Evolutionary conservation across 2,888 invertebrate species (phyloP), one percentile per base, ranked within the genome.

Genomic region (Oligia fasciuncula): DNA sequence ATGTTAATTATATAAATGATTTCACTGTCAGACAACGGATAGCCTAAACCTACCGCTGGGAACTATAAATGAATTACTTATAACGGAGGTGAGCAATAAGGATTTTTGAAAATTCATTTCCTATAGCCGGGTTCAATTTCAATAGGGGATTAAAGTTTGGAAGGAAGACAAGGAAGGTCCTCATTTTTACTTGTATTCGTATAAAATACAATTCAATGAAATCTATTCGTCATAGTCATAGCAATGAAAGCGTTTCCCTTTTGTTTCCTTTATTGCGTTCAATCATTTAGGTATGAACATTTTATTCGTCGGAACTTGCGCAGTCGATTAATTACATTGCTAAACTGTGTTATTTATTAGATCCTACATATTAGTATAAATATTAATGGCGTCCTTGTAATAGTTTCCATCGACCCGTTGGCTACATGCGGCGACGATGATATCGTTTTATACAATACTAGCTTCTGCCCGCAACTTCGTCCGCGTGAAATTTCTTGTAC

Each of bases 201-300:
- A 69, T 63, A 40, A 68, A 72, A 62, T 60, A 60, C 35, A 70
- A 62, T 14, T 63, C 69, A 67, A 66, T 35, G 60, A 85, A 76
- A 70, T 63, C 68, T 60, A 73, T 86, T 73, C 66, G 43, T 77
- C 67, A 74, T 69, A 35, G 9, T 77, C 29, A n/a, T n/a, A 70
- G n/a, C 29, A 74, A 73, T 66, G 65, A 86, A 73, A 83, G 72
- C 72, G 83, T 86, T 86, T 65, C 76, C 88, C 43, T 73, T 75
- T 65, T 57, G 63, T 86, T 84, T 86, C 87, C 84, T 74, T 74
- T 86, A 83, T 74, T 78, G 87, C 81, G n/a, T 57, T 67, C 67
- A 86, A 69, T 72, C 63, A 77, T 83, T 73, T 29, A 57, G 70
- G 66, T 77, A 46, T n/a, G 57, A 70, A 82, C 62, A 43, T 62